Evolutionary conservation across 1,140 invertebrate species (phyloP), one percentile per base, ranked within the genome.

Genomic region (Oscheius sp.): DNA sequence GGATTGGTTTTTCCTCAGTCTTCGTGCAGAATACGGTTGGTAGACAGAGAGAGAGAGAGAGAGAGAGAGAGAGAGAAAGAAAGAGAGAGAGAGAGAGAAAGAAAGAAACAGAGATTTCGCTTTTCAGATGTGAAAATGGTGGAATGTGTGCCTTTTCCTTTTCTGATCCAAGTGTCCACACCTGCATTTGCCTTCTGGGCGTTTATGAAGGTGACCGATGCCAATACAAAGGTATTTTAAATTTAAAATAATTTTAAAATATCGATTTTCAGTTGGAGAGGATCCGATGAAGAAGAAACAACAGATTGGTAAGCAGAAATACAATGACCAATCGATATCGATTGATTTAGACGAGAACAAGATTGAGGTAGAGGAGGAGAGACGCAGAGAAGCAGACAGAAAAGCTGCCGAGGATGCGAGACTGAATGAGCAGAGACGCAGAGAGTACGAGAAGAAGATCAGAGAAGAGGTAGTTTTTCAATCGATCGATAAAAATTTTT

Each of bases 81-180:
- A 42, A 42, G 10, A 42, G 38, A 42, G 10, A 10, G 10, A 10
- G 10, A 42, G n/a, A 42, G n/a, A 10, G n/a, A 42, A 42, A 10
- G n/a, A n/a, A n/a, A n/a, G n/a, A n/a, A n/a, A n/a, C n/a, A n/a
- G n/a, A n/a, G n/a, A n/a, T n/a, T n/a, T n/a, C n/a, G n/a, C n/a
- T 42, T 42, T 42, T n/a, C 49, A 55, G 23, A 26, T 55, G 49
- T 55, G 49, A 55, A 23, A 55, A 55, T 55, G 49, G 49, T 4
- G 49, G 49, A 55, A 55, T 55, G 49, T 55, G 49, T 23, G 49
- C 49, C 7, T 55, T 55, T 23, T 55, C 49, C 49, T 55, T 55
- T 26, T 55, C 49, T 7, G 23, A 55, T 23, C 49, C 49, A 23
- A 4, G 15, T 7, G 49, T 55, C 7, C 49, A 55, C 49, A 55